Evolutionary conservation across 1,140 invertebrate species (phyloP), one percentile per base, ranked within the genome.

Genomic region (Heterodera carotae): DNA sequence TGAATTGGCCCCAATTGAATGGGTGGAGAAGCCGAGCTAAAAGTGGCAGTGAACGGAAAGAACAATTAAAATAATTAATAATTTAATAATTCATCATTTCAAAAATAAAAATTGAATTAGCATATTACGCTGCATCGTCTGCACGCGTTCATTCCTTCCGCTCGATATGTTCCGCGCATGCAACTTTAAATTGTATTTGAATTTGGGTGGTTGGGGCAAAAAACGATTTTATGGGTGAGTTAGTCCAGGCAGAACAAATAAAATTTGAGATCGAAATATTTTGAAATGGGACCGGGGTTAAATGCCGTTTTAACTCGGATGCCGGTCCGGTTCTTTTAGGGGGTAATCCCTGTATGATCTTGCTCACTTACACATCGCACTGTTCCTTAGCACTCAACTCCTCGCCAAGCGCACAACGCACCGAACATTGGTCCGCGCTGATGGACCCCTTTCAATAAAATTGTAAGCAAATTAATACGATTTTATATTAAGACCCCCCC

Each of bases 21-120:
- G n/a, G 31, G 76, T 77, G 6, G 75, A 48, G 43, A 77, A 77
- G 12, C 76, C 76, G 33, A 77, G 39, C 69, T 71, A 7, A 56
- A 56, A 56, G 4, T 18, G 48, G 27, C 18, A 15, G n/a, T n/a
- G n/a, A n/a, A n/a, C n/a, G n/a, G n/a, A n/a, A n/a, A n/a, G n/a
- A 22, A 76, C 31, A 76, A 31, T 76, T 76, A 59, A 36, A 22
- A 39, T 8, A 76, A 48, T 69, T 8, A 72, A 48, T 69, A 34
- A 56, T 56, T 56, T 22, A 56, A 18, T 22, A 56, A 56, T 2
- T 15, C 25, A 8, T 66, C 8, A 33, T 48, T 48, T 75, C 6
- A 67, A 29, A n/a, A n/a, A n/a, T n/a, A n/a, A n/a, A n/a, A n/a
- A n/a, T n/a, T 25, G 76, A 69, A 43, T 43, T 43, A 8, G 39